phyloP scores from a whole-genome alignment of 2,888 invertebrate species.

The Azorinus chamasolen region DNA sequence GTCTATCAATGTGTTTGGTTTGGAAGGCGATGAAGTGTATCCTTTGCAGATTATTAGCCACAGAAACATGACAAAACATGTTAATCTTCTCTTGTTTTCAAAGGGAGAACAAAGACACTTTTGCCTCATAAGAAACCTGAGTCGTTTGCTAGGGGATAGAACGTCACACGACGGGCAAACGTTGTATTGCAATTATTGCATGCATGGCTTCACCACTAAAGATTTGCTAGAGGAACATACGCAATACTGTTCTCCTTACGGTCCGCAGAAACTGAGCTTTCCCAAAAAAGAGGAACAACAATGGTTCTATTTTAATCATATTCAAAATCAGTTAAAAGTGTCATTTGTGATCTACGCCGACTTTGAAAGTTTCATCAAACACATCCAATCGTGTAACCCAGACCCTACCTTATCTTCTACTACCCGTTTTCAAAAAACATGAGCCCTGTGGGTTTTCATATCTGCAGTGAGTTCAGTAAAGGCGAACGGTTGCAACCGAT shows the following conservation, averaged over 20 bases:
- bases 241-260: slow-evolving; percentile 44
- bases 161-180: slow-evolving; percentile 25
- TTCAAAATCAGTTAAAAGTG: slow-evolving; percentile 35
- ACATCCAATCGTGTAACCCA: slow-evolving; percentile 18
- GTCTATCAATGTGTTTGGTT: slow-evolving; percentile 33
- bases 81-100: slow-evolving; percentile 26
- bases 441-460: slow-evolving; percentile 42
- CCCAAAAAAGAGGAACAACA: slow-evolving; percentile 31
- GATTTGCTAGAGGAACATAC: slow-evolving; percentile 27
- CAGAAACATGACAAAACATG: slow-evolving; percentile 8
- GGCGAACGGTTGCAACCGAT: too few relatives aligned
- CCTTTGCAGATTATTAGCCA: slow-evolving; percentile 9
- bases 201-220: slow-evolving; percentile 31
- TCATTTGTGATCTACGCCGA: slow-evolving; percentile 36
- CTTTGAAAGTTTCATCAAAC: slow-evolving; percentile 31
- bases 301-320: slow-evolving; percentile 32
- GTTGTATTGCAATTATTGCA: slow-evolving; percentile 43
- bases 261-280: slow-evolving; percentile 44
- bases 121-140: slow-evolving; percentile 36
- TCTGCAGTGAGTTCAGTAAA: too few relatives aligned
- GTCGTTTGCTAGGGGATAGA: slow-evolving; percentile 29
- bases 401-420: slow-evolving; percentile 33
- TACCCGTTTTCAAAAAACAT: slow-evolving; percentile 20
- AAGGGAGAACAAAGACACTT: slow-evolving; percentile 25
- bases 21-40: slow-evolving; percentile 10